Conservation (phyloP, 2,888 invertebrate genomes). For the Eupithecia subumbrata region DNA sequence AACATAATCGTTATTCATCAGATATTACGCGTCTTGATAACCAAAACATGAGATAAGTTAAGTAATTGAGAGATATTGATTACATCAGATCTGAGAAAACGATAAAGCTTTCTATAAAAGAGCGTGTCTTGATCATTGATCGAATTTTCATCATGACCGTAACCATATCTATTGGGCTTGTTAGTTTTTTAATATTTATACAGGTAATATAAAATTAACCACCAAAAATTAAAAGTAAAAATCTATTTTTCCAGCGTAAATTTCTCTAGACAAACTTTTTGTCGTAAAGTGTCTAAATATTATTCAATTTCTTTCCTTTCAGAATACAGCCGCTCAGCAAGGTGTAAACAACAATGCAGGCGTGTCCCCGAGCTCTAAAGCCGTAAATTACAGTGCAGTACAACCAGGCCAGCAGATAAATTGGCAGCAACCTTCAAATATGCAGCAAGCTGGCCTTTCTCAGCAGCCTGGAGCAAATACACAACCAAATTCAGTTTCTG, state of each 20-base stretch:
- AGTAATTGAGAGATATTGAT: constrained; percentile 49
- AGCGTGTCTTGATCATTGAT: constrained; percentile 49
- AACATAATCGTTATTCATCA: constrained; percentile 48
- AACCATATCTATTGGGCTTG: constrained; percentile 54
- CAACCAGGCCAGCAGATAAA: constrained; percentile 44
- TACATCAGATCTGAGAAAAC: constrained; percentile 51
- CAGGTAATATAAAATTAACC: constrained; percentile 46
- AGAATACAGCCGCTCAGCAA: constrained; percentile 36
- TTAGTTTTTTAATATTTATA: constrained; percentile 55
- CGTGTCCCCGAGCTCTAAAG: constrained; percentile 26
- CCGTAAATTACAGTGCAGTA: constrained; percentile 37
- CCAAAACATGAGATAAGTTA: constrained; percentile 54
- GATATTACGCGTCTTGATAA: constrained; percentile 52
- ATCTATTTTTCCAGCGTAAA: neutral
- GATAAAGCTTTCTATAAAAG: constrained; percentile 66
- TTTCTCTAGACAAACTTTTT: neutral
- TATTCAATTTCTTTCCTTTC: constrained; percentile 25
- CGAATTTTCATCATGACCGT: constrained; percentile 65
- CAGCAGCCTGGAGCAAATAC: constrained; percentile 32
- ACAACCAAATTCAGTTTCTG: constrained; percentile 34
- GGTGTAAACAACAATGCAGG: constrained; percentile 29
- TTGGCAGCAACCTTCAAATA: constrained; percentile 51
- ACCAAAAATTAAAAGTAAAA: too few species aligned
- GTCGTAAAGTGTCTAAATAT: neutral
- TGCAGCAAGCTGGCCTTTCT: constrained; percentile 41